phyloP scores from a whole-genome alignment of 2,888 invertebrate genomes.

The Ectemnius continuus region DNA sequence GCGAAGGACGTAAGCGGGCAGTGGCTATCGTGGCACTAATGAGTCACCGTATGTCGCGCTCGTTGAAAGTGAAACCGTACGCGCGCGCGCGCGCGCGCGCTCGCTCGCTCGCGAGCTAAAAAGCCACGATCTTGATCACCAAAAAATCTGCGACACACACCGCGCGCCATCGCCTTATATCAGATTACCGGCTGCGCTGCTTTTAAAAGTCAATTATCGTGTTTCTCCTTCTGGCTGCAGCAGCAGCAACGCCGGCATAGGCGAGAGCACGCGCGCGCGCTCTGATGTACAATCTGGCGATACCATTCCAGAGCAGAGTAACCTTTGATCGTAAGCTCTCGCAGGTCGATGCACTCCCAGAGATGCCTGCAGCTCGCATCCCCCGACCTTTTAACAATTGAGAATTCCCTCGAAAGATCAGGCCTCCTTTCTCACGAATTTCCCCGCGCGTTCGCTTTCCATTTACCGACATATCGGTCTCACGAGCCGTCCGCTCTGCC shows the following conservation, averaged over 20 bases:
- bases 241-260: too few species aligned
- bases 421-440: conserved; percentile 49
- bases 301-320: conserved; percentile 4
- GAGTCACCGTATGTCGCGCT: conserved; percentile 9
- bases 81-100: neutral
- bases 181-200: neutral
- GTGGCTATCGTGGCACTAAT: neutral
- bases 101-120: neutral
- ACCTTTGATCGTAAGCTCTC: conserved; percentile 2
- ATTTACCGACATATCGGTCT: conserved; percentile 6
- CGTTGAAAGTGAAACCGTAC: neutral
- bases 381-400: conserved; percentile 3
- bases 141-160: conserved; percentile 1
- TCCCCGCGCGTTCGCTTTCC: conserved; percentile 22
- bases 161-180: neutral
- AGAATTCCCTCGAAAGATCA: conserved; percentile 6
- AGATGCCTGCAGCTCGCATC: conserved; percentile 10
- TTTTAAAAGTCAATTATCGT: conserved; percentile 10
- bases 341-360: conserved; percentile 30
- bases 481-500: neutral
- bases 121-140: conserved; percentile 3
- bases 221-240: neutral
- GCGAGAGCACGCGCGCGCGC: neutral
- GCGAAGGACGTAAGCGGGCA: neutral
- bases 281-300: neutral